A percentile compares a stretch with the other conserved stretches of the same genome.
Conservation (phyloP, 92 coral and sea anemone genomes). For the Bergia puertoricense region DNA sequence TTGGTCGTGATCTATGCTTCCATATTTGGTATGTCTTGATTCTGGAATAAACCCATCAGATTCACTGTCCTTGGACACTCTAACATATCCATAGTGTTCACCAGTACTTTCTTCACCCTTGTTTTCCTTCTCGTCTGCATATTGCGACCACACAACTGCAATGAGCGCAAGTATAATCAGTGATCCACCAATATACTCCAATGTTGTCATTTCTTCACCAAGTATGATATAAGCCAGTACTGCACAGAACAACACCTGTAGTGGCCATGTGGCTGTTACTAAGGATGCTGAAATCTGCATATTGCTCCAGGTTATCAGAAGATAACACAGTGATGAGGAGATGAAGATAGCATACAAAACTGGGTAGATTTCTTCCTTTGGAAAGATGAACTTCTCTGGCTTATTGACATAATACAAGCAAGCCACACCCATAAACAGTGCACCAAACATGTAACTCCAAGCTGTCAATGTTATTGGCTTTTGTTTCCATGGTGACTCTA, state of each 20-base stretch:
- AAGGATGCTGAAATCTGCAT: constrained; percentile 84
- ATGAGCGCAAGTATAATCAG: constrained; percentile 68
- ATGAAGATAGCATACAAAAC: constrained; percentile 76
- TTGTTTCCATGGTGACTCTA: constrained; percentile 58
- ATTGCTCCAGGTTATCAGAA: constrained; percentile 85
- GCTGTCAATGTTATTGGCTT: constrained; percentile 80
- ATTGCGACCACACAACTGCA: constrained; percentile 83
- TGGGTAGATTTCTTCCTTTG: constrained; percentile 78
- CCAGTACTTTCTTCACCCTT: constrained; percentile 17
- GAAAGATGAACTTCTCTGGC: constrained; percentile 78
- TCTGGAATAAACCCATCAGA: constrained; percentile 59
- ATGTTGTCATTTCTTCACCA: constrained; percentile 61
- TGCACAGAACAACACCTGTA: constrained; percentile 83
- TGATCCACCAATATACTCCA: constrained; percentile 69
- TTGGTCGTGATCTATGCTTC: constrained; percentile 21
- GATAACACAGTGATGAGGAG: constrained; percentile 73
- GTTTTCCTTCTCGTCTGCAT: constrained; percentile 52
- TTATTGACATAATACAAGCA: constrained; percentile 70
- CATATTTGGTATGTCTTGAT: constrained; percentile 23
- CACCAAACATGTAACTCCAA: constrained; percentile 80
- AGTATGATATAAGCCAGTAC: constrained; percentile 72
- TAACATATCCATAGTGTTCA: constrained; percentile 59
- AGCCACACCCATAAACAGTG: constrained; percentile 74
- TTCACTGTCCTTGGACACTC: constrained; percentile 46
- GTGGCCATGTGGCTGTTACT: constrained; percentile 89